Evolutionary conservation across 2,888 invertebrate species (phyloP), one percentile per base, ranked within the genome.

Genomic region (Aspidapion aeneum): DNA sequence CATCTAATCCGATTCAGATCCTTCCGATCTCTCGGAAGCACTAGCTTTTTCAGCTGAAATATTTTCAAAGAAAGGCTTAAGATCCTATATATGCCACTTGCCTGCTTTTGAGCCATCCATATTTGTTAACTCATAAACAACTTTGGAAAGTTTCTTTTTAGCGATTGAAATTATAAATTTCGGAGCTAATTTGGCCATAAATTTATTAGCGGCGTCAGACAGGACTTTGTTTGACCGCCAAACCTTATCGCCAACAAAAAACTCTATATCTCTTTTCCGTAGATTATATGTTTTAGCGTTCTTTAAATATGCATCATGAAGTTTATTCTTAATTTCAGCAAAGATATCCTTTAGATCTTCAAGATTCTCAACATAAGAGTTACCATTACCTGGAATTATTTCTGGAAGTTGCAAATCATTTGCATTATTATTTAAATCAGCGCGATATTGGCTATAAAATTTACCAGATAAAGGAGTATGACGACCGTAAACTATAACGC

Each of bases 191-290:
- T 67, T 67, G 1, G 64, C 60, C 5, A 57, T 49, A 57, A 66
- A 64, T 12, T 55, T 18, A 52, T 55, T 21, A 9, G 63, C 54
- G 7, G 62, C 66, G 18, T 62, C 61, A 1, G 66, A 68, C 1
- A 64, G 19, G 19, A 68, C 57, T 49, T 66, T 59, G 51, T 67
- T 67, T 9, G 35, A 3, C 20, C 63, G 58, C 65, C 67, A 67
- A 16, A 65, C 67, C 18, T 49, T 49, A 51, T 67, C 66, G 16
- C 58, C 56, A 22, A 62, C 57, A 51, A 50, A 1, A 60, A 64
- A 63, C 18, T 18, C 5, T 21, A 62, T 21, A 17, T 63, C 56
- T 48, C 62, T 54, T 54, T 57, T 59, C 17, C 67, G 55, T 18
- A 67, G 52, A 57, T 65, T 67, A 49, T 65, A 67, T n/a, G 60